Evolutionary conservation across 2,797 vertebrate genomes (phyloP), one percentile per base, ranked within the genome.

Genomic region (Cynodonichthys magdalenae): DNA sequence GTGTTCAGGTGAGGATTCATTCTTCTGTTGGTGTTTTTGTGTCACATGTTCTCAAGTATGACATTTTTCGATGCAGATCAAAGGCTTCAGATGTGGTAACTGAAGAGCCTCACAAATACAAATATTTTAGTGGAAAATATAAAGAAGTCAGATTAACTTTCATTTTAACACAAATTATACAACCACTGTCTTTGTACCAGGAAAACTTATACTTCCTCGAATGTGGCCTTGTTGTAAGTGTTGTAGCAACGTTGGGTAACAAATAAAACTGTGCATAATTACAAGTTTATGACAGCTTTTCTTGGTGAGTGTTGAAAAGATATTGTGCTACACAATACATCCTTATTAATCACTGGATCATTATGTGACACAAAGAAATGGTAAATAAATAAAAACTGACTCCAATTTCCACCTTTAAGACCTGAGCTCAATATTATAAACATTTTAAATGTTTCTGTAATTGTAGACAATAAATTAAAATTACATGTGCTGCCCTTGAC

Each of bases 1-100:
- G 97, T 82, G 96, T 99, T 3, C 95, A 96, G 96, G 98, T 99
- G 92, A 93, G 86, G 28, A 63, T 51, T 31, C 19, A 46, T 47
- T 59, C 63, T 28, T 49, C 10, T 56, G 27, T 68, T 36, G 27
- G 36, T 48, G 8, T 52, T 45, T 61, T 60, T 59, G 2, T 7
- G 46, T 53, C 52, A 72, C 51, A 55, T 63, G 48, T 62, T 63
- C 34, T 36, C n/a, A 49, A 46, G n/a, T 7, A 11, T 24, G 24
- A 24, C 24, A 11, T 27, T 66, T 74, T 69, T 10, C 64, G 31
- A 6, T 45, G 15, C 12, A 58, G 49, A 70, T 72, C 31, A 74
- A 63, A 58, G 47, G 24, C 31, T 61, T 8, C 5, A 24, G 50
- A 42, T 46, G 63, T 75, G 45, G 57, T 50, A 75, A 56, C 7